These are phyloP conservation scores for Drosophila meridionalis DNA, from an alignment of 2,888 invertebrate genomes.

Conservation along the genomic window DNA sequence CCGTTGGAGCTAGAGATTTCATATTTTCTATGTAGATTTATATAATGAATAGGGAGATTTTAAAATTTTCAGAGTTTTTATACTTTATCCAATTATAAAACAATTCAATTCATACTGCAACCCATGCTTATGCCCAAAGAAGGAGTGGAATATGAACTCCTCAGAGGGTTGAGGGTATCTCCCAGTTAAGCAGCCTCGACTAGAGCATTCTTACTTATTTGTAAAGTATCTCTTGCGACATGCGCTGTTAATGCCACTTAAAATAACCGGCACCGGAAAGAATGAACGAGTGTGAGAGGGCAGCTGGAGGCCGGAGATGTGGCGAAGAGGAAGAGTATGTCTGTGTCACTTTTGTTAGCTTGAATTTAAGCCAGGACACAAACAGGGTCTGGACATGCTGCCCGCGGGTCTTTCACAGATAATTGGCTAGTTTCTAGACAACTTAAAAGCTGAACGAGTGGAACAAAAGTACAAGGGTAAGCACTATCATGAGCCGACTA, in stretches of 20 bases:
- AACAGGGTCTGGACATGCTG: conserved; percentile 21
- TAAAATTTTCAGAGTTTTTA: too few species aligned
- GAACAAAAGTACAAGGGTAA: background rate
- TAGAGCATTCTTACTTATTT: too few species aligned
- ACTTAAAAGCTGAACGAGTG: conserved; percentile 10
- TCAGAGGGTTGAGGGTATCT: too few species aligned
- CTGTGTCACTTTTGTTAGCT: conserved; percentile 22
- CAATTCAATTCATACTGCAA: too few species aligned
- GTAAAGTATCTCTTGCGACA: conserved; percentile 27
- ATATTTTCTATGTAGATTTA: too few species aligned
- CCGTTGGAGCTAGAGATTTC: too few species aligned
- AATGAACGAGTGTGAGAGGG: conserved; percentile 1
- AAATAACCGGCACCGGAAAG: conserved; percentile 21
- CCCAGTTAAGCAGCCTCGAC: too few species aligned
- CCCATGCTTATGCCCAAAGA: too few species aligned
- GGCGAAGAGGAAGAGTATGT: background rate
- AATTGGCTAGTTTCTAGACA: conserved; percentile 65
- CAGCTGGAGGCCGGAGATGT: conserved; percentile 25
- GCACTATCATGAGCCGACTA: conserved; percentile 6
- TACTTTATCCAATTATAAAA: too few species aligned
- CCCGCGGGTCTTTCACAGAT: conserved; percentile 47
- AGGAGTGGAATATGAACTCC: too few species aligned
- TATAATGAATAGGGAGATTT: too few species aligned
- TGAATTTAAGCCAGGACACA: conserved; percentile 10
- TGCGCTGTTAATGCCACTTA: conserved; percentile 60